Percentiles rank a stretch among this genome's conserved stretches.
phyloP scores from a whole-genome alignment of 2,888 invertebrate species.

The Argynnis bischoffii region DNA sequence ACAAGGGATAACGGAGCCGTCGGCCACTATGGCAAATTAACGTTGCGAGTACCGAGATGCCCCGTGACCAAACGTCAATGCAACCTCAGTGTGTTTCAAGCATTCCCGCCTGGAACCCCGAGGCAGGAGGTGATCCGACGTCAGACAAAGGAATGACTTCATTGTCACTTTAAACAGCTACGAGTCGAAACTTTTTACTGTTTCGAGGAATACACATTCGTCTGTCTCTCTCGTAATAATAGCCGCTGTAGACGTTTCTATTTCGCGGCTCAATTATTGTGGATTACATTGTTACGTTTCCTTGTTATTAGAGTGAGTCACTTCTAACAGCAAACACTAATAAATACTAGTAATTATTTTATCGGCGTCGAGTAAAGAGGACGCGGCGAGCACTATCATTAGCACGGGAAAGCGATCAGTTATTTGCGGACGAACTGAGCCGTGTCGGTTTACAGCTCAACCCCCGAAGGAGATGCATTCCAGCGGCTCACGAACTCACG shows the following conservation, averaged over 20 bases:
- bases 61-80: slow-evolving; percentile 81
- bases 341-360: slow-evolving; percentile 78
- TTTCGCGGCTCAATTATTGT: slow-evolving; percentile 5
- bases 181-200: slow-evolving; percentile 57
- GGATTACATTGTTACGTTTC: slow-evolving; percentile 46
- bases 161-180: slow-evolving; percentile 64
- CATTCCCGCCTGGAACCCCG: slow-evolving; percentile 62
- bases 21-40: slow-evolving; percentile 65
- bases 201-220: slow-evolving; percentile 54
- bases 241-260: slow-evolving; percentile 1
- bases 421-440: slow-evolving; percentile 70
- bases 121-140: slow-evolving; percentile 54
- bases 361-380: slow-evolving; percentile 74
- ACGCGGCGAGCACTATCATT: slow-evolving; percentile 76
- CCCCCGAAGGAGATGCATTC: slow-evolving; percentile 83
- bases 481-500: slow-evolving; percentile 81
- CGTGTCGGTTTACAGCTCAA: slow-evolving; percentile 80
- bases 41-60: slow-evolving; percentile 61
- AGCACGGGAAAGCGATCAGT: slow-evolving; percentile 79
- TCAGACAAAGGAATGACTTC: slow-evolving; percentile 76
- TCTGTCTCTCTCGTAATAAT: slow-evolving; percentile 33
- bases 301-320: slow-evolving; percentile 10
- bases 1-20: slow-evolving; percentile 80
- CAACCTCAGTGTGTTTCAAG: slow-evolving; percentile 60
- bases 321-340: slow-evolving; percentile 50